Evolutionary conservation across 2,797 vertebrate species (phyloP).

Genomic region (Acipenser oxyrinchus): DNA sequence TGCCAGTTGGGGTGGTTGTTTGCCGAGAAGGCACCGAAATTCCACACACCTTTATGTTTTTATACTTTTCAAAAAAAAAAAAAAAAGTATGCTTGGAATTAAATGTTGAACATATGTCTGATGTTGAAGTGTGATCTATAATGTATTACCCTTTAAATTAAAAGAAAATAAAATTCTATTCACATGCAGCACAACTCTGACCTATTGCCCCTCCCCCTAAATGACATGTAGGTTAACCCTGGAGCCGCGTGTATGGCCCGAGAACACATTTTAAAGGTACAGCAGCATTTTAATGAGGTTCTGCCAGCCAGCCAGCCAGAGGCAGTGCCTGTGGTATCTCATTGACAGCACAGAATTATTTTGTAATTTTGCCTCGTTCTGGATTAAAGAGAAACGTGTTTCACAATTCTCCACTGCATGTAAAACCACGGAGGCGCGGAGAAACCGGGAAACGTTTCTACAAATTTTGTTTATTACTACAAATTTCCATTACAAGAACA

Average conservation of each 20-base stretch:
- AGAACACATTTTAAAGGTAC: not conserved
- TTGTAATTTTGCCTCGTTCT: not conserved
- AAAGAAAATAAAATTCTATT: not conserved
- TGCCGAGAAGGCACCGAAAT: too few species aligned
- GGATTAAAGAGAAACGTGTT: not conserved
- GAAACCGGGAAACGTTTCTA: too few species aligned
- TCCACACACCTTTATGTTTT: too few species aligned
- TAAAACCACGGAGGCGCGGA: too few species aligned
- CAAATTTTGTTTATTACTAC: too few species aligned
- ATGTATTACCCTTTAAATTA: conserved; percentile 1
- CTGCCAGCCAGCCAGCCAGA: not conserved
- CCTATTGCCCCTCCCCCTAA: not conserved
- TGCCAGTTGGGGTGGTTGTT: too few species aligned
- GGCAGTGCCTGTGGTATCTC: not conserved
- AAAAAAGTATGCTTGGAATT: too few species aligned
- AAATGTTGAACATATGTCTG: not conserved
- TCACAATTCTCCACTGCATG: too few species aligned
- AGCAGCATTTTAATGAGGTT: conserved; percentile 1
- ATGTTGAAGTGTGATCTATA: not conserved
- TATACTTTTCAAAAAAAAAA: too few species aligned
- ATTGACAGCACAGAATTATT: not conserved
- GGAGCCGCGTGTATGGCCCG: not conserved
- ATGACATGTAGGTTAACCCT: not conserved
- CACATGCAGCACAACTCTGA: not conserved
- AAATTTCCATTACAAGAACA: too few species aligned